Evolutionary conservation across 2,888 invertebrate genomes (phyloP).

Genomic region (Gastrophysa polygoni): DNA sequence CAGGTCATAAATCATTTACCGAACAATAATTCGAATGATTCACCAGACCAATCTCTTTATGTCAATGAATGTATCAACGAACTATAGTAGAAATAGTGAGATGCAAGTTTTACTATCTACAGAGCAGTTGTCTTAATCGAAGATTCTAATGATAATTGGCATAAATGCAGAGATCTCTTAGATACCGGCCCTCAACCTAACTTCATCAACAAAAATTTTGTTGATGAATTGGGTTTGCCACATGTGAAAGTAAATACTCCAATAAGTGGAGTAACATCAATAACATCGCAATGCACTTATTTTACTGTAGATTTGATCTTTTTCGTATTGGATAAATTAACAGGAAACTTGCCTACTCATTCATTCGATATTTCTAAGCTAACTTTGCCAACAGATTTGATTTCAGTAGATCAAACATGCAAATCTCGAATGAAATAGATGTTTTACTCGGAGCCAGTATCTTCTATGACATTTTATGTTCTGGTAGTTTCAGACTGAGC

Average conservation of each 20-base stretch:
- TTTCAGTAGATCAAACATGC: background rate
- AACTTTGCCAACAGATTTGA: background rate
- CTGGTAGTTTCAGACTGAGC: background rate
- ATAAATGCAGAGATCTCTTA: conserved; percentile 3
- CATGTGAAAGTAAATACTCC: conserved; percentile 5
- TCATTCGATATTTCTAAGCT: background rate
- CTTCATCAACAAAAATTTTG: conserved; percentile 4
- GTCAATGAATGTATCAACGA: no score
- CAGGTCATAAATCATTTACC: no score
- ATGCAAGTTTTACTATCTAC: conserved; percentile 10
- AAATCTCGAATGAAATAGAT: conserved; percentile 6
- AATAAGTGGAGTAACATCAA: conserved; percentile 3
- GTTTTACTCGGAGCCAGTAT: conserved; percentile 19
- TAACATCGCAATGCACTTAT: background rate
- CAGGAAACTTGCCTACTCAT: background rate
- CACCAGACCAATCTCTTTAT: no score
- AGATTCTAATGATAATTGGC: background rate
- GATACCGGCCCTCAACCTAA: conserved; percentile 13
- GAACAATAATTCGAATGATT: no score
- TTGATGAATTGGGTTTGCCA: background rate
- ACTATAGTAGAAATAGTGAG: no score
- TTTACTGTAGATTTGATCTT: background rate
- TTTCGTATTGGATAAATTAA: conserved; percentile 9
- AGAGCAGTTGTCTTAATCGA: background rate
- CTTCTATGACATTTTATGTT: conserved; percentile 17